A percentile compares a stretch with the other conserved stretches of the same genome.
These are phyloP conservation scores for Tenualosa thibaudeaui DNA, from an alignment of 2,797 vertebrate genomes.

Conservation along the genomic window DNA sequence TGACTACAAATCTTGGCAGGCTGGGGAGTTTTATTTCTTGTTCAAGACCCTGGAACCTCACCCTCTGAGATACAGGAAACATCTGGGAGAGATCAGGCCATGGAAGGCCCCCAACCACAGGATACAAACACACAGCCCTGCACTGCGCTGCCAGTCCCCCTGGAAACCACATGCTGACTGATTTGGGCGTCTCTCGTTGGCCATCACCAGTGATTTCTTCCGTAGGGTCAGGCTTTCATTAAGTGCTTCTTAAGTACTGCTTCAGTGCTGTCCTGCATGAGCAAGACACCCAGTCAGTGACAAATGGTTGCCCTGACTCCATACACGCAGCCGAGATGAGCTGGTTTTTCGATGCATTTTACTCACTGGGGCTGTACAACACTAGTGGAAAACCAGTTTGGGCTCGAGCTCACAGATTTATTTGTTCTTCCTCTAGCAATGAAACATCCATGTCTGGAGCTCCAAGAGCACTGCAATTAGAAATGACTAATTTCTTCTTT, in stretches of 20 bases:
- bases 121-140: conserved; percentile 66
- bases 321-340: not conserved
- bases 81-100: conserved; percentile 85
- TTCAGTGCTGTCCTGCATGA: not conserved
- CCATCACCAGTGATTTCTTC: not conserved
- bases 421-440: conserved; percentile 9
- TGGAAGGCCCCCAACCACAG: conserved; percentile 68
- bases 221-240: not conserved
- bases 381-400: not conserved
- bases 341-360: not conserved
- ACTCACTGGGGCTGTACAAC: not conserved
- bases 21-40: conserved; percentile 37
- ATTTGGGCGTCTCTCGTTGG: conserved; percentile 27
- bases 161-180: conserved; percentile 54
- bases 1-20: conserved; percentile 41
- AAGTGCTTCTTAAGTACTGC: not conserved
- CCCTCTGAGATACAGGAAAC: conserved; percentile 84
- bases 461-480: not conserved
- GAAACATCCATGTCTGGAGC: not conserved
- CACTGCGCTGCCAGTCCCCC: conserved; percentile 55
- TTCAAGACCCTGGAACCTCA: conserved; percentile 45
- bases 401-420: not conserved
- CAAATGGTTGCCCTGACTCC: not conserved
- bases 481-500: conserved; percentile 12
- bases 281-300: not conserved